Evolutionary conservation across 2,797 vertebrate species (phyloP), one percentile per base, ranked within the genome.

Genomic region (Premnoplex brunnescens): DNA sequence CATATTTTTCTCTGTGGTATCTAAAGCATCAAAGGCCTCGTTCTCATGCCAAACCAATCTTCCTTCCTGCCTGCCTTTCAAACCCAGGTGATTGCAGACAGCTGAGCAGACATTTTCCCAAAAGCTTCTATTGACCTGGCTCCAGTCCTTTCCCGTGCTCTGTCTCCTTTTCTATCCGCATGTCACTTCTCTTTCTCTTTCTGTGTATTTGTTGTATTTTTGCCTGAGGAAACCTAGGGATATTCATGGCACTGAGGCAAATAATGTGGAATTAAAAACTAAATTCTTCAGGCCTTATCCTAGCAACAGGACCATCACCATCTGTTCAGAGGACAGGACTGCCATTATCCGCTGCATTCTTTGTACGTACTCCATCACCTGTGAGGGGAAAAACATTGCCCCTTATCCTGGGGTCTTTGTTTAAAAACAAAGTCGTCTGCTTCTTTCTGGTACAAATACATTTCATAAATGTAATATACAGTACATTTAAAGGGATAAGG

Each of bases 301-400:
- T 98, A 98, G 98, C 98, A 99, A 99, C 98, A 98, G 98, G 97
- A 98, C 98, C 98, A 98, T 98, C 98, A 98, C 98, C 98, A 99
- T 99, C 98, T 98, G 98, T 98, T 98, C 98, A 95, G 98, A 98
- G 96, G 98, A 98, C 98, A 97, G 98, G 97, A 97, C 97, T 97
- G 97, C 97, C 97, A 98, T 98, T 98, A 98, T 98, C 96, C 88
- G 37, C 87, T 93, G 95, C 97, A 97, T 98, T 98, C 98, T 98
- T 97, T 95, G 89, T 96, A 97, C 96, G 60, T 98, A 96, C 96
- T 98, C 98, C 98, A 98, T 99, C 98, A 99, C 98, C 98, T 99
- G 98, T 98, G 98, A 98, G 97, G 96, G 97, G 84, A 89, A 97
- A 97, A 97, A 93, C 93, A 93, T 90, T 96, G 97, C 96, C 98